Base-by-base conservation (phyloP, 2,888 invertebrate genomes). In the Elysia crispata region DNA sequence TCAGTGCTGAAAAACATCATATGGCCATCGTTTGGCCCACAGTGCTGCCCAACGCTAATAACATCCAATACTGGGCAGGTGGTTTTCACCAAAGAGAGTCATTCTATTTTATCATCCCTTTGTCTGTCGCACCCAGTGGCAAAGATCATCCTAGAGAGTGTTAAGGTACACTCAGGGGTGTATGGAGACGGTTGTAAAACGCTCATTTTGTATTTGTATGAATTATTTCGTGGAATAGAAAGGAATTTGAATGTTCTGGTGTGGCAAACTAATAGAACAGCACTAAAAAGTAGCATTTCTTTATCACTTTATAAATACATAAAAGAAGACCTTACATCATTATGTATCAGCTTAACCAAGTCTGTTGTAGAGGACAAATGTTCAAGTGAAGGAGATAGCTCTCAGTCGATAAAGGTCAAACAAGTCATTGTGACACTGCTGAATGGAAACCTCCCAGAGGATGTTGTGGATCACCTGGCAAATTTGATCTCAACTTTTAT, bases 61-160 rank as follows among this genome's bases (percentile, higher is more conserved):
- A 85, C 85, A 13, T 85, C 88, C 1, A 80, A 81, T 23, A 88
- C 88, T 50, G 85, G 86, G 6, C 78, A 81, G 33, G 80, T 83
- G 3, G n/a, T 81, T 57, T 76, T 84, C 18, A 83, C 85, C 0
- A 85, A 83, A 76, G 86, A 88, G 82, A 87, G 88, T 18, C 73
- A 82, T 1, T 84, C 83, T 6, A 85, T 89, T 25, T 64, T 88
- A 33, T 84, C 86, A 23, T 77, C 86, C 60, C 81, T 89, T 0
- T 83, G 86, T 30, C 80, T 86, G 5, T 74, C 83, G n/a, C 89
- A 89, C 76, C 89, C 89, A 8, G 31, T 89, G 13, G 86, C 88
- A 23, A 82, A 78, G 62, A 54, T 86, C 54, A 83, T 89, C 0
- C 76, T 85, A 5, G 79, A 86, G 23, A 81, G 85, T 50, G 75